Evolutionary conservation across 1,140 invertebrate genomes (phyloP).

Genomic region (Cydia fagiglandana): DNA sequence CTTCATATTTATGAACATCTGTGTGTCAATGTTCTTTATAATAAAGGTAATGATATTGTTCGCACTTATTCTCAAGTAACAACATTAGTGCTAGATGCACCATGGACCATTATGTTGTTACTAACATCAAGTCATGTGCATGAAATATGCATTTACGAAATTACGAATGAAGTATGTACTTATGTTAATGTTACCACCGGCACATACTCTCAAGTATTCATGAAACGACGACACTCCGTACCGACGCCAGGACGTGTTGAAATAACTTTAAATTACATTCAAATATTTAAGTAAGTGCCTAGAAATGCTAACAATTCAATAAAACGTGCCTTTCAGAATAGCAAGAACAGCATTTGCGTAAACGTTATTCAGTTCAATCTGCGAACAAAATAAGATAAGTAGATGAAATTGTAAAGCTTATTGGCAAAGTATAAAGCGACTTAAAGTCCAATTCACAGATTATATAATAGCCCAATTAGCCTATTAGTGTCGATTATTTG

Average conservation of each 20-base stretch:
- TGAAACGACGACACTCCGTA: not conserved
- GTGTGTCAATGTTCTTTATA: no score
- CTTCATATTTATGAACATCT: no score
- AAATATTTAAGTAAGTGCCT: slow-evolving; percentile 4
- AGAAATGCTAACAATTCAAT: not conserved
- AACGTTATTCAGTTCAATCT: not conserved
- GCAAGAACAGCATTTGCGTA: not conserved
- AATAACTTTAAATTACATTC: slow-evolving; percentile 8
- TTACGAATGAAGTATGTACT: not conserved
- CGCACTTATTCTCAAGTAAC: no score
- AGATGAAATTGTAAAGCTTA: not conserved
- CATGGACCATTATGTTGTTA: no score
- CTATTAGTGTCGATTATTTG: no score
- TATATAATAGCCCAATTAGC: no score
- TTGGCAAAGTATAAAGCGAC: not conserved
- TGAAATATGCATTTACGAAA: not conserved
- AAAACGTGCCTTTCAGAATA: not conserved
- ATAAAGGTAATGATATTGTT: no score
- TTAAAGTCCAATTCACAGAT: no score
- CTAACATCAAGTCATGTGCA: not conserved
- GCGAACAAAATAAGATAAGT: not conserved
- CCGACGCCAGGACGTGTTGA: not conserved
- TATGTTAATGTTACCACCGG: not conserved
- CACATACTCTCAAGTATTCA: slow-evolving; percentile 15
- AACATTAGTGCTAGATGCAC: no score